A percentile compares a stretch with the other conserved stretches of the same genome.
Conservation (phyloP, 2,113 vertebrate species). For the Perccottus glenii region DNA sequence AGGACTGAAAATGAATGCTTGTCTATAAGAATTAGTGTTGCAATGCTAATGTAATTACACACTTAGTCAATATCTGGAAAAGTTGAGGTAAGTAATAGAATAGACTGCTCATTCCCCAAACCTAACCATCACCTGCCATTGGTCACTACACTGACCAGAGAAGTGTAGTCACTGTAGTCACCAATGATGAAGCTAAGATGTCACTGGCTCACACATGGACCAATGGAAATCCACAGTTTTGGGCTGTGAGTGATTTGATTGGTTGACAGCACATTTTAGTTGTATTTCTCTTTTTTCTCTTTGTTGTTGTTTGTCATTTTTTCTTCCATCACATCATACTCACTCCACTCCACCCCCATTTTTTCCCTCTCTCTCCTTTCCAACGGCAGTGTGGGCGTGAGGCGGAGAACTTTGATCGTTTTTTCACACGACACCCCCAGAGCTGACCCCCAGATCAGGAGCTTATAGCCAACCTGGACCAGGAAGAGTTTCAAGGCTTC, state of each 20-base stretch:
- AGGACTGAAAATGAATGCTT: neutral
- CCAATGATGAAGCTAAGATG: slow-evolving; percentile 59
- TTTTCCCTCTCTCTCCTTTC: slow-evolving; percentile 71
- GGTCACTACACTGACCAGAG: slow-evolving; percentile 61
- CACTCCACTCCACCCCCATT: slow-evolving; percentile 46
- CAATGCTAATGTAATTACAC: neutral
- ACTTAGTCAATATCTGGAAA: neutral
- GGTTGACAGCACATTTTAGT: slow-evolving; percentile 73
- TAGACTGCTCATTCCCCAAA: slow-evolving; percentile 42
- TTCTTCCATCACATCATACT: slow-evolving; percentile 62
- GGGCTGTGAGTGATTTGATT: slow-evolving; percentile 75
- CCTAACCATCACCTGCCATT: slow-evolving; percentile 66
- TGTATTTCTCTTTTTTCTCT: slow-evolving; percentile 70
- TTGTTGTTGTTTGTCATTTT: slow-evolving; percentile 61
- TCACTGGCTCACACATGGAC: slow-evolving; percentile 62
- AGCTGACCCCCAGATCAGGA: slow-evolving; percentile 97
- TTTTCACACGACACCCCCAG: slow-evolving; percentile 97
- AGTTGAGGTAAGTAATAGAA: slow-evolving; percentile 58
- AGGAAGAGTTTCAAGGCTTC: slow-evolving; percentile 98
- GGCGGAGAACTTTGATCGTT: slow-evolving; percentile 99
- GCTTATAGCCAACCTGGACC: slow-evolving; percentile 99
- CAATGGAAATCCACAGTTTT: slow-evolving; percentile 73
- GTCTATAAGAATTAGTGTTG: neutral
- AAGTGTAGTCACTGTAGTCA: slow-evolving; percentile 53
- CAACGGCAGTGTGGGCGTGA: slow-evolving; percentile 95